A percentile compares a stretch with the other conserved stretches of the same genome.
These are phyloP conservation scores for Nemapogon koenigi DNA, from an alignment of 2,888 invertebrate species.

Conservation along the genomic window DNA sequence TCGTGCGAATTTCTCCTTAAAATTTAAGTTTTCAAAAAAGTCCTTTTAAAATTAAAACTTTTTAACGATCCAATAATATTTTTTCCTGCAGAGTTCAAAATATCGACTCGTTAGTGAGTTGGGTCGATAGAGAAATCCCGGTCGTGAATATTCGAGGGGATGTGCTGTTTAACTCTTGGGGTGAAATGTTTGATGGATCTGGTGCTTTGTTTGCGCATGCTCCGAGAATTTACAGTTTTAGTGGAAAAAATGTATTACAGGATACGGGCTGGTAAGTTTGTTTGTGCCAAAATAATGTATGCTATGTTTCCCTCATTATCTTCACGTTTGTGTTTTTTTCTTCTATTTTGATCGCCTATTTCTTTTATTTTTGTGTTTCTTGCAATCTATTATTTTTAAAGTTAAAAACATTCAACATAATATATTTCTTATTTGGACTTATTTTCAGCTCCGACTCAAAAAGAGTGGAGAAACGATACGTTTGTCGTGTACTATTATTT, in stretches of 20 bases:
- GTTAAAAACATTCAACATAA: neutral
- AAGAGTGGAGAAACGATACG: no score
- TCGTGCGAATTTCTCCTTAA: no score
- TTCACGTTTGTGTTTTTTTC: no score
- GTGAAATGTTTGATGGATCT: conserved; percentile 87
- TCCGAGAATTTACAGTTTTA: conserved; percentile 92
- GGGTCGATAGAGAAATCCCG: conserved; percentile 85
- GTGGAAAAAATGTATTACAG: conserved; percentile 88
- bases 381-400: neutral
- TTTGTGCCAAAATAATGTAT: no score
- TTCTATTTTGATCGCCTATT: neutral
- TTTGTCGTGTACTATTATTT: no score
- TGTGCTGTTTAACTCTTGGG: conserved; percentile 95
- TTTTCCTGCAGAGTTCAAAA: conserved; percentile 75
- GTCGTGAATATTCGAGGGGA: conserved; percentile 90
- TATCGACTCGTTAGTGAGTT: conserved; percentile 90
- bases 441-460: no score
- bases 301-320: no score
- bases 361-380: neutral
- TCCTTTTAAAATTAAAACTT: no score
- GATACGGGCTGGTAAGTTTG: conserved; percentile 82
- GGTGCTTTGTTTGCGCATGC: conserved; percentile 87
- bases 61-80: no score
- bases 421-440: neutral
- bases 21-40: no score